Evolutionary conservation across 1,140 invertebrate species (phyloP).

Genomic region (Hetaerina americana): DNA sequence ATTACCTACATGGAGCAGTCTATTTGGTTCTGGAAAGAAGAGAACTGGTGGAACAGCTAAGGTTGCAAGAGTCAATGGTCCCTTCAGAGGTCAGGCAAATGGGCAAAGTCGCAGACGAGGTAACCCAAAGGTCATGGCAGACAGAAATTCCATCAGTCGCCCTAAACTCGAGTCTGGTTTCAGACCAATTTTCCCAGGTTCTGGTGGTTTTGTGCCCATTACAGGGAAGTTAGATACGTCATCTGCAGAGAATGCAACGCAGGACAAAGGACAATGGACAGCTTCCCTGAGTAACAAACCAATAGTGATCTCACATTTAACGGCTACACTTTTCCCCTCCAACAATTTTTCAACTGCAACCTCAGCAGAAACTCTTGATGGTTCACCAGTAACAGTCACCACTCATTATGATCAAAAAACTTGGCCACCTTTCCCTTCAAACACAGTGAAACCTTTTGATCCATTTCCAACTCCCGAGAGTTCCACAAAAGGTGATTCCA

Average conservation of each 20-base stretch:
- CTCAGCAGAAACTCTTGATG: background rate
- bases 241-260: background rate
- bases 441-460: background rate
- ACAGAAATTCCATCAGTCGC: background rate
- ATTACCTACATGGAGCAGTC: constrained; percentile 50
- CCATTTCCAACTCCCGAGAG: background rate
- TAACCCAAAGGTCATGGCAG: background rate
- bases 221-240: background rate
- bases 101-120: background rate
- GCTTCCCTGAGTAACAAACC: background rate
- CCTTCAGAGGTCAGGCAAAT: background rate
- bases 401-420: background rate
- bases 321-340: background rate
- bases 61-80: background rate
- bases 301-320: too few relatives aligned
- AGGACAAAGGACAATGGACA: background rate
- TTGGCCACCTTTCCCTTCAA: background rate
- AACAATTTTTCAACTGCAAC: background rate
- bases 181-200: background rate
- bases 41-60: background rate
- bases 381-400: background rate
- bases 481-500: background rate
- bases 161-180: background rate
- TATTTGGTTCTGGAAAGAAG: constrained; percentile 35
- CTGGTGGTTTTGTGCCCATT: background rate